Evolutionary conservation across 2,888 invertebrate genomes (phyloP).

Genomic region (Blera fallax): DNA sequence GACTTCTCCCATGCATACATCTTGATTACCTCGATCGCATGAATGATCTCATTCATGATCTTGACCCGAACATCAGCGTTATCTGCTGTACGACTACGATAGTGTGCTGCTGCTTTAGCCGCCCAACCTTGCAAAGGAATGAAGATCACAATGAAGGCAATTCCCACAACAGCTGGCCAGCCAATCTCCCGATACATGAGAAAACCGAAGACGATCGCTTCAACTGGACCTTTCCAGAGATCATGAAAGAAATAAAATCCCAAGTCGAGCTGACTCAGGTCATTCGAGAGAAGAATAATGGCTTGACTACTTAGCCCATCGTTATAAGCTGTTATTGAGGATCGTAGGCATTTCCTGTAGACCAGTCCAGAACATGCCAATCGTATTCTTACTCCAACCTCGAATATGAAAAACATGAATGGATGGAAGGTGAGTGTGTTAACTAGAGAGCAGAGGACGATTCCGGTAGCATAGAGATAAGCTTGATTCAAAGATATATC

Average conservation of each 20-base stretch:
- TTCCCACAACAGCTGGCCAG: constrained; percentile 87
- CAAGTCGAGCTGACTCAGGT: constrained; percentile 95
- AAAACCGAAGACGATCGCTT: constrained; percentile 80
- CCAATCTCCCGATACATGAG: constrained; percentile 85
- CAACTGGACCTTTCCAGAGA: constrained; percentile 95
- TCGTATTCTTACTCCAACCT: constrained; percentile 87
- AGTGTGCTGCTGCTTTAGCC: constrained; percentile 86
- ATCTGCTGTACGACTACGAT: constrained; percentile 87
- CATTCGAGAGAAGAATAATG: constrained; percentile 96
- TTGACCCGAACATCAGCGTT: constrained; percentile 92
- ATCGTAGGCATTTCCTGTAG: constrained; percentile 86
- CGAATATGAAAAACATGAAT: constrained; percentile 87
- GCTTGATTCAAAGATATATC: constrained; percentile 83
- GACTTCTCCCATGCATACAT: constrained; percentile 95
- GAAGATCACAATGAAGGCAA: constrained; percentile 87
- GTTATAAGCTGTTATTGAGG: constrained; percentile 91
- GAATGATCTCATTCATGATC: constrained; percentile 94
- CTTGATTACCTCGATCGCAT: constrained; percentile 92
- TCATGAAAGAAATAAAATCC: constrained; percentile 94
- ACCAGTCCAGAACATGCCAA: constrained; percentile 88
- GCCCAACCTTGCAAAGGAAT: constrained; percentile 89
- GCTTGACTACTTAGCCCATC: constrained; percentile 90
- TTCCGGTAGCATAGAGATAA: constrained; percentile 86
- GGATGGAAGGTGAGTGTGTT: constrained; percentile 87
- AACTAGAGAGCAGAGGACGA: constrained; percentile 84